phyloP scores from a whole-genome alignment of 2,797 vertebrate genomes.

The Tenualosa thibaudeaui region DNA sequence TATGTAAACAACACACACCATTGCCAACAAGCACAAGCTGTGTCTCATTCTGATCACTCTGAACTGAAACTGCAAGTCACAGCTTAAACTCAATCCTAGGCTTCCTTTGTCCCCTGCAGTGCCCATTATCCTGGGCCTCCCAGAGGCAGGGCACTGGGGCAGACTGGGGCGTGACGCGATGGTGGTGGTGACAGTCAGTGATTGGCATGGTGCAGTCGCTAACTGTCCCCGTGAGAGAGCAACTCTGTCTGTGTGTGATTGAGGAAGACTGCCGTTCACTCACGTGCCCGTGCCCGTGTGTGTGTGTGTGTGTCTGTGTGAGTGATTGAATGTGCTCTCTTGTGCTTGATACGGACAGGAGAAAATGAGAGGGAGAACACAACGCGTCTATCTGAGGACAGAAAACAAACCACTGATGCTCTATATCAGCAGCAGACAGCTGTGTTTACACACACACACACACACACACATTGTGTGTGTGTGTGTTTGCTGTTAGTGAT shows the following conservation, averaged over 20 bases:
- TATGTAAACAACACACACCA: neutral
- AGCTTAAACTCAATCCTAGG: neutral
- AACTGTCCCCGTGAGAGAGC: neutral
- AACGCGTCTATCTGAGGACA: neutral
- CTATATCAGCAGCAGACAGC: slow-evolving; percentile 1
- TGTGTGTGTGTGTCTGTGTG: neutral
- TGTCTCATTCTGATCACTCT: neutral
- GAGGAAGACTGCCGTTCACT: neutral
- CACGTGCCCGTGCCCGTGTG: neutral
- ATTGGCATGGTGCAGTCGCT: neutral
- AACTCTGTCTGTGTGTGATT: neutral
- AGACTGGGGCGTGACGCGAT: neutral
- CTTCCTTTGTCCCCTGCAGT: no score
- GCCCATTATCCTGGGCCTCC: neutral
- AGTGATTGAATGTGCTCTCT: neutral
- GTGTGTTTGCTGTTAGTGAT: neutral
- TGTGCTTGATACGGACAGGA: neutral
- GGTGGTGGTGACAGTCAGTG: neutral
- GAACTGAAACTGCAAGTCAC: neutral
- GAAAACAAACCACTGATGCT: neutral
- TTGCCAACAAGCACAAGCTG: neutral
- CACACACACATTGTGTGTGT: neutral
- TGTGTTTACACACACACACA: neutral
- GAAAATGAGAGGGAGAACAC: neutral
- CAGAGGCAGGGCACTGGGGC: neutral